Base-by-base conservation (phyloP, 2,113 vertebrate genomes). In the Bombycilla garrulus region DNA sequence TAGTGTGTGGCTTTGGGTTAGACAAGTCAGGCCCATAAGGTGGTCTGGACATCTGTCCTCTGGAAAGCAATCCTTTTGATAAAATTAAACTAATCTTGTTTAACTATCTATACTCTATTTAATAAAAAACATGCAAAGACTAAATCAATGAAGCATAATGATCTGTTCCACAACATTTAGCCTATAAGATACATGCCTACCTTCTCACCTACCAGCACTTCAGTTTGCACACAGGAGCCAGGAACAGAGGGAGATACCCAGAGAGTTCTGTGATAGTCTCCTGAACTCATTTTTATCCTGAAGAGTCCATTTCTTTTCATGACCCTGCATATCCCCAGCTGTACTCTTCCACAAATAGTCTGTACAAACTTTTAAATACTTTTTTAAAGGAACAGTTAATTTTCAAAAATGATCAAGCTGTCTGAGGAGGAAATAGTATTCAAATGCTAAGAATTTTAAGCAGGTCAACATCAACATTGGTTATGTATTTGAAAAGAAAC, bases 181-280 rank as follows among this genome's bases (percentile, higher is more conserved):
- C 11, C 20, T 42, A 0, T 29, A 26, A 48, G 17, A 48, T 4
- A 69, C 0, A 61, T 26, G 15, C 22, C 50, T 47, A 2, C 7
- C 7, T 7, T 42, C 11, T 40, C 22, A 65, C 29, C 23, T 40
- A 28, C 35, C 23, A 61, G n/a, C 12, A 21, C 19, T 21, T 28
- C 3, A 19, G 5, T 36, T 70, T 61, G 23, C 15, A 50, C 18
- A 11, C 5, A 16, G 35, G 15, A 70, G 23, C 15, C 45, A 73
- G 35, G 22, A 69, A 48, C 3, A 69, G 44, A 79, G 14, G 14
- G 10, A 81, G 25, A 29, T 79, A 14, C 60, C 20, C 17, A 29
- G 5, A 29, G 21, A 54, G 5, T 35, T 69, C 22, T 65, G 38
- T 36, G 40, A 22, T 36, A 29, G 22, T 73, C 28, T 60, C 29